Percentiles rank a stretch among this genome's conserved stretches.
phyloP scores from a whole-genome alignment of 2,113 vertebrate species.

The Machaerirhynchus nigripectus region DNA sequence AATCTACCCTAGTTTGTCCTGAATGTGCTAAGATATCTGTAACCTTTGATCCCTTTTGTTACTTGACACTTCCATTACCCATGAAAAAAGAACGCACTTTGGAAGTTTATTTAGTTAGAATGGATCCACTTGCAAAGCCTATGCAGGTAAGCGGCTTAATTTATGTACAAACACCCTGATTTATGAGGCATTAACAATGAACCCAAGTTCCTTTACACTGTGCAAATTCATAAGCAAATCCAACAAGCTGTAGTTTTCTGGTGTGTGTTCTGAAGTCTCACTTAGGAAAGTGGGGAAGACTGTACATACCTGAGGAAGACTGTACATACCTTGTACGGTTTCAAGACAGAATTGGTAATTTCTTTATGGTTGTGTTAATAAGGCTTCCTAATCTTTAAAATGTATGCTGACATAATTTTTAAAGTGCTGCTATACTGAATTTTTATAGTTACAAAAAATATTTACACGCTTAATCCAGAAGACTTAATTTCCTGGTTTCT shows the following conservation, averaged over 20 bases:
- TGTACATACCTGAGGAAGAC: background rate
- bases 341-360: background rate
- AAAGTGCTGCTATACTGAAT: background rate
- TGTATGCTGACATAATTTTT: background rate
- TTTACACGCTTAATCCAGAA: background rate
- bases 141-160: conserved; percentile 81
- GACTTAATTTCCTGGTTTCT: background rate
- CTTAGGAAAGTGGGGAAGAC: background rate
- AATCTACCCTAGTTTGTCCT: conserved; percentile 96
- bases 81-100: conserved; percentile 97
- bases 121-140: conserved; percentile 91
- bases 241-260: background rate
- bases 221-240: background rate
- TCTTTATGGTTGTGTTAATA: background rate
- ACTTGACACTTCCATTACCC: conserved; percentile 93
- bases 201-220: background rate
- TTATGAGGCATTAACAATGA: background rate
- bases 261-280: background rate
- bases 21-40: conserved; percentile 95
- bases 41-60: conserved; percentile 98
- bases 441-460: background rate
- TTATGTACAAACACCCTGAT: background rate
- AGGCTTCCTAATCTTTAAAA: background rate
- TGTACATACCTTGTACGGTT: background rate
- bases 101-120: conserved; percentile 93